Evolutionary conservation across 1,140 invertebrate species (phyloP).

Genomic region (Tetramorium parvispinum): DNA sequence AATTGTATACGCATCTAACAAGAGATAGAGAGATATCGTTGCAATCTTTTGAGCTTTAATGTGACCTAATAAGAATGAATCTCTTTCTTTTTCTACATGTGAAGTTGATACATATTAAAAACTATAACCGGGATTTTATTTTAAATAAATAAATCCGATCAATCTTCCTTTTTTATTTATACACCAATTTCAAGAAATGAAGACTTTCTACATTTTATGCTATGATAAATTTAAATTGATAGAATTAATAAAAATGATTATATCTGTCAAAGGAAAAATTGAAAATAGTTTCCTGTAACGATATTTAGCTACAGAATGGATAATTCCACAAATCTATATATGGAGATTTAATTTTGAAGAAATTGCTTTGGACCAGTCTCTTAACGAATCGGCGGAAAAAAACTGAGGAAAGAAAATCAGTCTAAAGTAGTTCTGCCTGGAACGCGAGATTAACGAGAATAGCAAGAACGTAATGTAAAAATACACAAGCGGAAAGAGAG

Average conservation of each 20-base stretch:
- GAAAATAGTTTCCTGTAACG: neutral
- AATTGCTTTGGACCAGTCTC: conserved; percentile 42
- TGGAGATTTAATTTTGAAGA: conserved; percentile 47
- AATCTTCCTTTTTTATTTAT: neutral
- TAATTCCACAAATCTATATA: neutral
- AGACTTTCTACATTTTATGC: neutral
- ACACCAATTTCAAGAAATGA: neutral
- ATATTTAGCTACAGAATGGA: neutral
- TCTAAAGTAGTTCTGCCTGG: conserved; percentile 55
- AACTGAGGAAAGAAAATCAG: conserved; percentile 43
- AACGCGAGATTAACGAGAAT: conserved; percentile 48
- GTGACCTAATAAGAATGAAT: neutral
- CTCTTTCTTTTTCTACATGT: neutral
- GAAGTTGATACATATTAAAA: neutral
- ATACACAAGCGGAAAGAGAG: conserved; percentile 5
- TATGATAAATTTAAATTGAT: neutral
- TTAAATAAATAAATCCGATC: neutral
- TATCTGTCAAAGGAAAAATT: neutral
- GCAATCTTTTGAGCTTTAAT: neutral
- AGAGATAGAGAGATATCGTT: neutral
- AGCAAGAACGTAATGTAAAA: conserved; percentile 37
- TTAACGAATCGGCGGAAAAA: conserved; percentile 48
- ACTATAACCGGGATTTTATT: neutral
- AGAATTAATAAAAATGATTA: neutral
- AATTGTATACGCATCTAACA: conserved; percentile 6